A percentile compares a stretch with the other conserved stretches of the same genome.
Conservation (phyloP, 2,888 invertebrate genomes). For the Drosophila antonietae region DNA sequence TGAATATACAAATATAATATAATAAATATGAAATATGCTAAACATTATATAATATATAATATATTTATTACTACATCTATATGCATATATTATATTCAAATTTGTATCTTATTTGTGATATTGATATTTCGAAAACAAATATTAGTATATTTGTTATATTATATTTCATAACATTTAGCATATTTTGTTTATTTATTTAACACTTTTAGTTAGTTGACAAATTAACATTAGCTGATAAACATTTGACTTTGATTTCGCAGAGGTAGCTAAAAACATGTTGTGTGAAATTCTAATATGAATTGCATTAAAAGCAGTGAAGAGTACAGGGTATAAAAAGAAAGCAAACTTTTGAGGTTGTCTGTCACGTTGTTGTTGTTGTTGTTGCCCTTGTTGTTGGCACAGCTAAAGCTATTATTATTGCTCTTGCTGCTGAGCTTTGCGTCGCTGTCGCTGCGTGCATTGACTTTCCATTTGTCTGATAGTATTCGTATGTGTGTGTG, state of each 20-base stretch:
- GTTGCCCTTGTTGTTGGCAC: constrained; percentile 15
- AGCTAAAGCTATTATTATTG: constrained; percentile 27
- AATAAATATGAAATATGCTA: too few species aligned
- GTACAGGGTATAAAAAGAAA: constrained; percentile 58
- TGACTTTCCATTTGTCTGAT: constrained; percentile 70
- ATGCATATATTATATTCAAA: too few species aligned
- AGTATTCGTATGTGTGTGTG: not conserved
- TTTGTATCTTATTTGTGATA: too few species aligned
- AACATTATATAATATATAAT: not conserved
- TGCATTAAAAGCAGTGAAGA: constrained; percentile 45
- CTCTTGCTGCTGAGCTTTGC: constrained; percentile 46
- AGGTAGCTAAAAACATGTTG: constrained; percentile 38
- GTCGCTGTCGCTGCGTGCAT: constrained; percentile 66
- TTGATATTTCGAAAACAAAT: too few species aligned
- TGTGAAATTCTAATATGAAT: constrained; percentile 72
- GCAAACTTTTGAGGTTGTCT: constrained; percentile 47
- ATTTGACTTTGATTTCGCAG: constrained; percentile 27
- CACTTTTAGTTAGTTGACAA: not conserved
- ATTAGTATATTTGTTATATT: not conserved
- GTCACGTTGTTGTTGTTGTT: constrained; percentile 22
- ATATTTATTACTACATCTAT: not conserved
- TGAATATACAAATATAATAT: too few species aligned
- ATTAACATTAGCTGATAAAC: not conserved
- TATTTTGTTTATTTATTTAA: not conserved
- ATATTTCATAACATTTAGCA: constrained; percentile 5